Conservation (phyloP, 2,888 invertebrate genomes). For the Halictus quadricinctus region DNA sequence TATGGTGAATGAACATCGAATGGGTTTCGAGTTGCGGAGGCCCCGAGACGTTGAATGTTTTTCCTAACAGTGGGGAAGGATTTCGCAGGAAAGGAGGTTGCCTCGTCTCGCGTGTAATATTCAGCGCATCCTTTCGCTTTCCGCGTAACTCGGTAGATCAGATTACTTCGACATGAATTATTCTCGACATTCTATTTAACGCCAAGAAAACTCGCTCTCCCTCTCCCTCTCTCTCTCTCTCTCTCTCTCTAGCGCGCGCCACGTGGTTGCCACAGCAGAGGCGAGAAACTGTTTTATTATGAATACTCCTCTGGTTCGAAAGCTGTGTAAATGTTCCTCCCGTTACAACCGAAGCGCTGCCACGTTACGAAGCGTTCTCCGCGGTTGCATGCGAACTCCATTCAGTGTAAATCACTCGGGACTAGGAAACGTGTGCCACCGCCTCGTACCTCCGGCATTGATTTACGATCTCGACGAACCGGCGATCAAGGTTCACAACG, state of each 20-base stretch:
- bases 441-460: not conserved
- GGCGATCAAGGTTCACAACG: not conserved
- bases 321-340: constrained; percentile 6
- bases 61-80: not conserved
- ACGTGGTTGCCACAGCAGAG: not conserved
- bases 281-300: constrained; percentile 16
- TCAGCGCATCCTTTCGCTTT: constrained; percentile 11
- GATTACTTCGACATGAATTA: constrained; percentile 16
- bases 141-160: constrained; percentile 9
- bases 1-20: not conserved
- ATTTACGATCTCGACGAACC: not conserved
- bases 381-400: constrained; percentile 12
- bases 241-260: not conserved
- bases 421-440: constrained; percentile 11
- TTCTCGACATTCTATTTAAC: not conserved
- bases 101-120: not conserved
- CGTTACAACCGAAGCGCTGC: constrained; percentile 6
- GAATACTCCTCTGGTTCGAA: not conserved
- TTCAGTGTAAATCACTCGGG: constrained; percentile 21
- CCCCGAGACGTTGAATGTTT: not conserved
- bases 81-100: constrained; percentile 9
- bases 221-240: not conserved
- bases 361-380: constrained; percentile 7
- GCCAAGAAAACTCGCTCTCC: not conserved
- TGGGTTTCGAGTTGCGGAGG: not conserved